phyloP scores from a whole-genome alignment of 2,797 vertebrate species.

The Columba guinea region DNA sequence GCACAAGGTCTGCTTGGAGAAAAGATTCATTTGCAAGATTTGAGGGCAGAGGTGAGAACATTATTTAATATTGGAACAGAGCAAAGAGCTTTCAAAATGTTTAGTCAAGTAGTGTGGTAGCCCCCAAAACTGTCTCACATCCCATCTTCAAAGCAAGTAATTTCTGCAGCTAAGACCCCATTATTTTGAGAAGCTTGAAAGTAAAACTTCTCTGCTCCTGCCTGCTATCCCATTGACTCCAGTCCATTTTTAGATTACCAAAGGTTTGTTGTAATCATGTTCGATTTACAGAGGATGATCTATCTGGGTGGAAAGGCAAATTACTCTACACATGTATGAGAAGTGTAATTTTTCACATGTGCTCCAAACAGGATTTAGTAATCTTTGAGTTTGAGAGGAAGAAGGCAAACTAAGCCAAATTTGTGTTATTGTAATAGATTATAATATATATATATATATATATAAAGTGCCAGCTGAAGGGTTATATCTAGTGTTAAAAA shows the following conservation, averaged over 20 bases:
- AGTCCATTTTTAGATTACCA: neutral
- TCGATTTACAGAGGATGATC: neutral
- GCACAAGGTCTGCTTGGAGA: neutral
- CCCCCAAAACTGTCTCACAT: accelerated
- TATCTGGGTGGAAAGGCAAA: neutral
- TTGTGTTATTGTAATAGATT: constrained; percentile 12
- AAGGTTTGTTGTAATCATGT: neutral
- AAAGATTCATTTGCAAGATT: neutral
- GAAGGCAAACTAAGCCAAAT: neutral
- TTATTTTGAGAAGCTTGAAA: neutral
- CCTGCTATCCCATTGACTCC: neutral
- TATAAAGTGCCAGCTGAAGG: neutral
- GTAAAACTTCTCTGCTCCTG: neutral
- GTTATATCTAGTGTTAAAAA: neutral
- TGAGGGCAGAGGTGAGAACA: neutral
- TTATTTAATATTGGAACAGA: neutral
- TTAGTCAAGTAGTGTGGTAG: neutral
- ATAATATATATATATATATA: neutral
- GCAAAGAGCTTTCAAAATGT: neutral
- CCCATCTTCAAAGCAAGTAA: neutral
- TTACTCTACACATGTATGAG: neutral
- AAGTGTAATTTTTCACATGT: neutral
- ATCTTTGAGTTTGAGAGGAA: constrained; percentile 26
- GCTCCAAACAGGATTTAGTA: neutral
- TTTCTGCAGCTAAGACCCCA: neutral